Evolutionary conservation across 1,140 invertebrate genomes (phyloP), one percentile per base, ranked within the genome.

Genomic region (Aphelenchoides avenae): DNA sequence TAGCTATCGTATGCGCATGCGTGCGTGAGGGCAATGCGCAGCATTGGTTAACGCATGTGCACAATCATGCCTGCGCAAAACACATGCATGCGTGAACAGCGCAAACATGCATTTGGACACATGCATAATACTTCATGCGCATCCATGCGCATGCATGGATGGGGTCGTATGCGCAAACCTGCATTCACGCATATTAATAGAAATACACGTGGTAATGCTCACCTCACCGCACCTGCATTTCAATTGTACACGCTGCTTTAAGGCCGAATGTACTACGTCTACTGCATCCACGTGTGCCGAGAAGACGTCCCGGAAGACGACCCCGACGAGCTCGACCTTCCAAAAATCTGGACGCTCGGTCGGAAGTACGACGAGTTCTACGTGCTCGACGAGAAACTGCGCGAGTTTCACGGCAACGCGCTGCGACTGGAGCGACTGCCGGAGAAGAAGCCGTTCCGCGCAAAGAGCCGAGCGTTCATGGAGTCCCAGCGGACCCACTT

Each of bases 291-390:
- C 6, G 27, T 71, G n/a, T 49, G 55, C 24, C 42, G 52, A 30
- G 51, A 68, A 13, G 61, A 63, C 30, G 47, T 63, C 31, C 30
- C 55, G 20, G 57, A 41, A 3, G 55, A 60, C 13, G 40, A 34
- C 55, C n/a, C 27, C 31, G 24, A 60, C 33, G 27, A 40, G n/a
- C 18, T 27, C 6, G 55, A 60, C n/a, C n/a, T 31, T 27, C 13
- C 40, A 13, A 52, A 59, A 46, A 15, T 33, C 9, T 67, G 65
- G 65, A 57, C 62, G 7, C 39, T 70, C 20, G 52, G 66, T 11
- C 29, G 66, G 20, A 59, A 42, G 33, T 71, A 64, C 36, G 68
- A 68, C 5, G 65, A 67, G 43, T 67, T 67, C 30, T 67, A 41
- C 36, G 24, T 37, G 13, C 41, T 67, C 15, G 68, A 67, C 31